Conservation (phyloP, 2,113 vertebrate genomes). For the Urocolius indicus region DNA sequence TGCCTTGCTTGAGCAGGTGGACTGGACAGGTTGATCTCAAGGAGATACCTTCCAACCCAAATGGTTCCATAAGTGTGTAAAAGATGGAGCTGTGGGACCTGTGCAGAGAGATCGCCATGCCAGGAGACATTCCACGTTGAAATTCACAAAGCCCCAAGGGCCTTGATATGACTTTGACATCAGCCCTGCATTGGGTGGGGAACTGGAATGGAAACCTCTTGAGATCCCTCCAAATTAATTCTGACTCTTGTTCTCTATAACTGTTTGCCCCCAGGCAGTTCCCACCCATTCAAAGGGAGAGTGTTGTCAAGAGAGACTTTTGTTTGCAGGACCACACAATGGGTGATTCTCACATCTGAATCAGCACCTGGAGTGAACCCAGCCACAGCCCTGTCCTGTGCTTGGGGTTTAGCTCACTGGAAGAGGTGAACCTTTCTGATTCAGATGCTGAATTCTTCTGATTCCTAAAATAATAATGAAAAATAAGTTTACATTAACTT, state of each 20-base stretch:
- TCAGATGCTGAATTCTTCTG: not conserved
- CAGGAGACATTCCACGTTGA: not conserved
- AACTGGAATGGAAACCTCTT: not conserved
- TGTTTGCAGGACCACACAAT: not conserved
- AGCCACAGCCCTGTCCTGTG: not conserved
- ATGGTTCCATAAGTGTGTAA: fast-evolving
- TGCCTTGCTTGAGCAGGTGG: not conserved
- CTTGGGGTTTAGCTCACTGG: not conserved
- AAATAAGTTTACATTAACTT: not conserved
- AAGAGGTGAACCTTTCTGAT: not conserved
- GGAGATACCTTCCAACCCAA: not conserved
- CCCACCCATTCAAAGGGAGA: not conserved
- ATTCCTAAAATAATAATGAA: not conserved
- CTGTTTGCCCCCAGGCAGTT: not conserved
- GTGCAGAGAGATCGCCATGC: not conserved
- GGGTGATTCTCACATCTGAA: not conserved
- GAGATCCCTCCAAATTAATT: not conserved
- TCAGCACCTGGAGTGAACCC: not conserved
- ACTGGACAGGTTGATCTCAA: not conserved
- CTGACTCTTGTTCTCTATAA: not conserved
- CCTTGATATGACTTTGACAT: not conserved
- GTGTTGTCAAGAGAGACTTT: not conserved
- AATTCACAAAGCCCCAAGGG: not conserved
- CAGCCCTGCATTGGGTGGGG: not conserved
- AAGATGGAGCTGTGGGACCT: not conserved